Evolutionary conservation across 2,113 vertebrate genomes (phyloP).

Genomic region (Hippocampus guttulatus): DNA sequence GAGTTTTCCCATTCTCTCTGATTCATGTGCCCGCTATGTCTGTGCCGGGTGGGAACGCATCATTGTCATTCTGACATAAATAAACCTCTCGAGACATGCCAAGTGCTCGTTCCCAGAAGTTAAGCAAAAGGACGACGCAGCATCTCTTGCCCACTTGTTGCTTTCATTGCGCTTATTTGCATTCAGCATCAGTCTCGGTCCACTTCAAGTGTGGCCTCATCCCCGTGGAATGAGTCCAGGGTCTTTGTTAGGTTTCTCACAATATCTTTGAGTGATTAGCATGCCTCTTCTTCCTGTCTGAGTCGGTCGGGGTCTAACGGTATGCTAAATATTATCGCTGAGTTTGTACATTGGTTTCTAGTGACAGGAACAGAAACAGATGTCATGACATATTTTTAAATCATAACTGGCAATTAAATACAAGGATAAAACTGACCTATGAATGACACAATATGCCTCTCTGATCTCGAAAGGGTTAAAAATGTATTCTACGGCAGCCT

Average conservation of each 20-base stretch:
- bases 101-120: conserved; percentile 60
- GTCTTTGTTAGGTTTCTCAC: conserved; percentile 40
- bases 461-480: background rate
- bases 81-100: conserved; percentile 41
- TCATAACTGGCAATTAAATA: background rate
- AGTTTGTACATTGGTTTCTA: background rate
- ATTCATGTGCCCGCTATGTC: conserved; percentile 8
- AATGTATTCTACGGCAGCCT: conserved; percentile 2
- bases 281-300: conserved; percentile 14
- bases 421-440: background rate
- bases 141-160: conserved; percentile 38
- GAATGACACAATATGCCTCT: background rate
- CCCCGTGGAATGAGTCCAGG: conserved; percentile 35
- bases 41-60: conserved; percentile 40
- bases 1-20: background rate
- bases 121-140: conserved; percentile 38
- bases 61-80: conserved; percentile 19
- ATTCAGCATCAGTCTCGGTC: conserved; percentile 60
- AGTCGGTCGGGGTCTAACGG: background rate
- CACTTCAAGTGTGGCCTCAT: conserved; percentile 53
- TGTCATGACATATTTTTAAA: background rate
- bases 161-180: conserved; percentile 56
- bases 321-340: background rate
- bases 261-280: conserved; percentile 44
- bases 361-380: conserved; percentile 7